phyloP scores from a whole-genome alignment of 2,888 invertebrate species.

The Horisme vitalbata region DNA sequence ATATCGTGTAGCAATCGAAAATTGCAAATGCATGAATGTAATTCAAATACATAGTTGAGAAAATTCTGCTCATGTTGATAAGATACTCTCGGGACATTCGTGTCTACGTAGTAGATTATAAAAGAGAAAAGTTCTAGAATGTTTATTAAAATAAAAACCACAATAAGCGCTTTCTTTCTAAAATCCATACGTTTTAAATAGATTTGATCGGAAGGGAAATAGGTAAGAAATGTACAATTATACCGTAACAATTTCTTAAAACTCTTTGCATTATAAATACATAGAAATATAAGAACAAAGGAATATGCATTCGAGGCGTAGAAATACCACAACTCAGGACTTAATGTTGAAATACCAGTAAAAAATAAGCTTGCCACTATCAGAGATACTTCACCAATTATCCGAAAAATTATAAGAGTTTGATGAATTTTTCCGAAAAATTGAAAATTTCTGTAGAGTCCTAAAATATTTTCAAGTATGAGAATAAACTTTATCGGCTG shows the following conservation, averaged over 20 bases:
- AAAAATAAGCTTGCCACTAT: background rate
- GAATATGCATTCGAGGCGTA: background rate
- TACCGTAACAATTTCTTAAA: conserved; percentile 9
- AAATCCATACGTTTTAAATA: background rate
- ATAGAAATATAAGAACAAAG: background rate
- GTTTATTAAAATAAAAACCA: background rate
- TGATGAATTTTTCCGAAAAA: conserved; percentile 11
- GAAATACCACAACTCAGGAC: background rate
- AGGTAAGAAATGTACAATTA: background rate
- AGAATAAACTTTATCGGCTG: conserved; percentile 5
- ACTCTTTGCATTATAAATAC: conserved; percentile 5
- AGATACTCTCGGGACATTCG: background rate
- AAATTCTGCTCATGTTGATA: too few species aligned
- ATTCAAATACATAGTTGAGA: background rate
- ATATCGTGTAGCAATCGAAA: background rate
- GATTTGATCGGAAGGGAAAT: conserved; percentile 1
- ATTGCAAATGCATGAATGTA: background rate
- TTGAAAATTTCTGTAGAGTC: conserved; percentile 21
- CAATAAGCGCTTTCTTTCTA: background rate
- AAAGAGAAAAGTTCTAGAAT: too few species aligned
- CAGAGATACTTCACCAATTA: conserved; percentile 1
- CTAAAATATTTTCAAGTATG: conserved; percentile 13
- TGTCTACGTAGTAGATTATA: too few species aligned
- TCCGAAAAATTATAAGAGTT: conserved; percentile 6
- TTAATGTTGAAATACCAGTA: background rate